Evolutionary conservation across 2,113 vertebrate species (phyloP).

Genomic region (Psephotus haematonotus): DNA sequence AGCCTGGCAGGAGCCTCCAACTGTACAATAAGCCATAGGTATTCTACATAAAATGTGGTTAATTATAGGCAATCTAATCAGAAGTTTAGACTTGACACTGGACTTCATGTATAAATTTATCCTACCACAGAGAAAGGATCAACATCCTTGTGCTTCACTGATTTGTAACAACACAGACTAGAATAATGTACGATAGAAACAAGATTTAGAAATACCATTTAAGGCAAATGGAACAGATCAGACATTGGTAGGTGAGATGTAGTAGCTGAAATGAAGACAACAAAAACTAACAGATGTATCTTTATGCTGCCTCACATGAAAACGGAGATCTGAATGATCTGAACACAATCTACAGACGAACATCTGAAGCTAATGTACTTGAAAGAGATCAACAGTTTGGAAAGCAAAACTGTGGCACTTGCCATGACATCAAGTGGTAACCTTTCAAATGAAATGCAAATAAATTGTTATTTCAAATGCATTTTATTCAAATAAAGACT

Average conservation of each 20-base stretch:
- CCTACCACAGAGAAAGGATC: neutral
- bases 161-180: neutral
- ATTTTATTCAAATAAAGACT: constrained; percentile 7
- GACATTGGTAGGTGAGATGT: neutral
- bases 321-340: neutral
- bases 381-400: constrained; percentile 9
- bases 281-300: neutral
- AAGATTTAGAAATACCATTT: neutral
- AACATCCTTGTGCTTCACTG: neutral
- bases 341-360: neutral
- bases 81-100: neutral
- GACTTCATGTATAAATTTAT: neutral
- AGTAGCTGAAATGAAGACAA: neutral
- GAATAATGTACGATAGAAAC: neutral
- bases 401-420: neutral
- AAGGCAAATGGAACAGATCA: neutral
- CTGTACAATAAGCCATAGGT: neutral
- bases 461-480: neutral
- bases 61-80: neutral
- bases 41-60: neutral
- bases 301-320: neutral
- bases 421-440: neutral
- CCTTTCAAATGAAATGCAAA: neutral
- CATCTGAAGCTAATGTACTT: neutral
- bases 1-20: neutral